Conservation (phyloP, 2,797 vertebrate species). For the Masticophis lateralis region DNA sequence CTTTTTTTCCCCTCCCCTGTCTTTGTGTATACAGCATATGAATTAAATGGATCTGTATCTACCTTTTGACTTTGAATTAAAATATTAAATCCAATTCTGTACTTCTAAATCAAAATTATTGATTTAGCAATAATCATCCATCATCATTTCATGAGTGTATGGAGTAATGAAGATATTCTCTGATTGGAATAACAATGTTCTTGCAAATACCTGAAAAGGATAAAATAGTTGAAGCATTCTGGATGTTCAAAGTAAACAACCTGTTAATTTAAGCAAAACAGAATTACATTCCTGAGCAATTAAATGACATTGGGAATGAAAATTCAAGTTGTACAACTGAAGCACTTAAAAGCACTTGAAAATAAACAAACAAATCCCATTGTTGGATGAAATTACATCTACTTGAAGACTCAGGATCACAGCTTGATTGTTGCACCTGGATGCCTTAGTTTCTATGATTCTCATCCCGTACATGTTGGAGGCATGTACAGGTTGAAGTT, state of each 20-base stretch:
- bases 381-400: not conserved
- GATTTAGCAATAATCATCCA: no score
- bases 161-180: not conserved
- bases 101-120: not conserved
- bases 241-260: not conserved
- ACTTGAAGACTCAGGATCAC: not conserved
- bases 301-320: not conserved
- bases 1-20: not conserved
- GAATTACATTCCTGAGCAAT: not conserved
- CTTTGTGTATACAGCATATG: not conserved
- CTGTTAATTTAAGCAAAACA: not conserved
- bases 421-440: not conserved
- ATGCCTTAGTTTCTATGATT: not conserved
- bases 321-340: not conserved
- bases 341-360: not conserved
- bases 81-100: conserved; percentile 12
- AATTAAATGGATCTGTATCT: not conserved
- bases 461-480: not conserved
- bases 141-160: not conserved
- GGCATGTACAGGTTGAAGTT: not conserved
- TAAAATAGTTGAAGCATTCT: not conserved
- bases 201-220: not conserved
- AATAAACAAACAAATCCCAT: not conserved
- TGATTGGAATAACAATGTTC: not conserved
- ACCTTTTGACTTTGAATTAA: conserved; percentile 4